A percentile compares a stretch with the other conserved stretches of the same genome.
Evolutionary conservation across 2,113 vertebrate genomes (phyloP).

Genomic region (Acinonyx jubatus): DNA sequence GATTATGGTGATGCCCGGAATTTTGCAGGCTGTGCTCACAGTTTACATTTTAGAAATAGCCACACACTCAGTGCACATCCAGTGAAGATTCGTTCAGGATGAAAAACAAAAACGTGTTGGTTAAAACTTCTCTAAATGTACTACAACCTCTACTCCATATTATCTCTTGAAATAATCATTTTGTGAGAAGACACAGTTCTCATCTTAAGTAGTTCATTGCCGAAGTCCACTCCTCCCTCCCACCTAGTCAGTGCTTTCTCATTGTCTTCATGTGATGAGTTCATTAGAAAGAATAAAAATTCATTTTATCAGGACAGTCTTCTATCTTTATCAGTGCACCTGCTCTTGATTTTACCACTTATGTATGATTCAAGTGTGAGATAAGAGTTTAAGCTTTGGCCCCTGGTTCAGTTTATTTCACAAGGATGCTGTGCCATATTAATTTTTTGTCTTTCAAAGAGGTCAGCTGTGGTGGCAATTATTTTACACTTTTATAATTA

Average conservation of each 20-base stretch:
- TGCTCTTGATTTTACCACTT: neutral
- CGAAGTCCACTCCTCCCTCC: neutral
- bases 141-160: neutral
- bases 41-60: neutral
- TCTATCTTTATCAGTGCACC: neutral
- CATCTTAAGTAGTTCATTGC: neutral
- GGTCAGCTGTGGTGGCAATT: neutral
- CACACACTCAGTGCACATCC: neutral
- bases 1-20: neutral
- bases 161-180: slow-evolving; percentile 1
- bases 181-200: slow-evolving; percentile 13
- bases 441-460: slow-evolving; percentile 25
- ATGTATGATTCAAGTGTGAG: neutral
- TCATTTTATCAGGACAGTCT: neutral
- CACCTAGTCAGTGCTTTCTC: slow-evolving; percentile 31
- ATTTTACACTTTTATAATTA: slow-evolving; percentile 30
- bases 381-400: neutral
- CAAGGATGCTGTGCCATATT: neutral
- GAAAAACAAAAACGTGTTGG: neutral
- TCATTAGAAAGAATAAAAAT: slow-evolving; percentile 52
- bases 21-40: neutral
- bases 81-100: neutral
- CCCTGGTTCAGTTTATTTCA: neutral
- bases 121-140: neutral
- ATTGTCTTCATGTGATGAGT: neutral